phyloP scores from a whole-genome alignment of 2,888 invertebrate genomes.

The Litoditis marina region DNA sequence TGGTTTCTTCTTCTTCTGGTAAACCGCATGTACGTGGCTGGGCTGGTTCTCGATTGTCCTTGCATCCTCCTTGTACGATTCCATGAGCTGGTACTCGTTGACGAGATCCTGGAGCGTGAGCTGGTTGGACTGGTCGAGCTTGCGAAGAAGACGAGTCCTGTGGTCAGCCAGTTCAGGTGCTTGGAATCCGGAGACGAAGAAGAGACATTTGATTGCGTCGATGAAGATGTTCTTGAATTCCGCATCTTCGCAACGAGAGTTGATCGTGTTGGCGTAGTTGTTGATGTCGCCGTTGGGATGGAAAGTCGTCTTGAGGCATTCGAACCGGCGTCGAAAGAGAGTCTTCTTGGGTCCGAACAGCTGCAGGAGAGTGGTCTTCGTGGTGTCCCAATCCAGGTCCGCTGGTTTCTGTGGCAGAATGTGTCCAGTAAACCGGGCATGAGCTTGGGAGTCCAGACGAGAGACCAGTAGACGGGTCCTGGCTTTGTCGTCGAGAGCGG shows the following conservation, averaged over 20 bases:
- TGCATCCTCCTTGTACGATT: background rate
- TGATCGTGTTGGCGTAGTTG: constrained; percentile 9
- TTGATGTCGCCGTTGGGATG: constrained; percentile 4
- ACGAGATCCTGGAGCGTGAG: background rate
- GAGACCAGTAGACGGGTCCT: constrained; percentile 10
- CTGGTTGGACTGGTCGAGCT: background rate
- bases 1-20: background rate
- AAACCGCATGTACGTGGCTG: background rate
- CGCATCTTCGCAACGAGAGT: constrained; percentile 1
- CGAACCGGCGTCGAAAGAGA: constrained; percentile 9
- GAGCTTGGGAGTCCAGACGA: constrained; percentile 3
- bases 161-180: background rate
- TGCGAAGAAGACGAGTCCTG: background rate
- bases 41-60: no score
- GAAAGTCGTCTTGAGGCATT: constrained; percentile 7
- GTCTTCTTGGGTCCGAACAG: constrained; percentile 8
- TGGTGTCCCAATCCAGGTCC: background rate
- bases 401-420: constrained; percentile 6
- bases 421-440: background rate
- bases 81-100: background rate
- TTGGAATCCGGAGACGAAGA: background rate
- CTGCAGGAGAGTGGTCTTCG: background rate
- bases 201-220: background rate
- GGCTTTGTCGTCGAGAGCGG: constrained; percentile 3
- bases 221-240: background rate